phyloP scores from a whole-genome alignment of 2,797 vertebrate species.

The Sebastes umbrosus region DNA sequence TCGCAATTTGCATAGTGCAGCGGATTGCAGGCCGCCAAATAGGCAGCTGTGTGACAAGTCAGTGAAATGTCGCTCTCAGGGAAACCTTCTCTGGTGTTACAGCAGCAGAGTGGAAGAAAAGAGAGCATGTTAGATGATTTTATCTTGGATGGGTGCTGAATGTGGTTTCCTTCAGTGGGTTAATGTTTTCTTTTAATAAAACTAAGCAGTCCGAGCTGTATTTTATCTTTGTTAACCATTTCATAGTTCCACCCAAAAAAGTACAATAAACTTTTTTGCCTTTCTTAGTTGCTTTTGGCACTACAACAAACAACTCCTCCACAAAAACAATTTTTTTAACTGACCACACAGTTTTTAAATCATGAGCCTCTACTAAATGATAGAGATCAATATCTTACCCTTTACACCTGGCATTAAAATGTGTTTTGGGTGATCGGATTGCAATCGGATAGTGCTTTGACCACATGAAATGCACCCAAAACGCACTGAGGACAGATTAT shows the following conservation, averaged over 20 bases:
- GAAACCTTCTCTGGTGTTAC: not conserved
- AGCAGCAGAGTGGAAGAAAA: not conserved
- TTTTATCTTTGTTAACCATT: not conserved
- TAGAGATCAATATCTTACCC: not conserved
- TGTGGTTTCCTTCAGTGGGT: not conserved
- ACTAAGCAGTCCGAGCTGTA: not conserved
- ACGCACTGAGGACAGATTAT: too few relatives aligned
- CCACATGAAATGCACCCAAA: too few relatives aligned
- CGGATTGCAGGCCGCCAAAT: slow-evolving; percentile 37
- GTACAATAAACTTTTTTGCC: not conserved
- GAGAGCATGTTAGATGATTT: not conserved
- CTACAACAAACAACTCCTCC: not conserved
- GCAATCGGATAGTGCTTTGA: too few relatives aligned
- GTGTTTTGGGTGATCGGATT: too few relatives aligned
- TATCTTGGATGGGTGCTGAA: not conserved
- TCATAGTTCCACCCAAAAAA: not conserved
- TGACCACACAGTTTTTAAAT: not conserved
- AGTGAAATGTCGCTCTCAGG: slow-evolving; percentile 4
- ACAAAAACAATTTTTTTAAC: not conserved
- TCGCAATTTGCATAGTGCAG: slow-evolving; percentile 58
- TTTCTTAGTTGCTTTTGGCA: not conserved
- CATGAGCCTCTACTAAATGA: not conserved
- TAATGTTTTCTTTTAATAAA: not conserved
- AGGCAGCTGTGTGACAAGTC: slow-evolving; percentile 49
- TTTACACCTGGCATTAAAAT: too few relatives aligned